phyloP scores from a whole-genome alignment of 1,140 invertebrate species.

The Drosophila ironensis region DNA sequence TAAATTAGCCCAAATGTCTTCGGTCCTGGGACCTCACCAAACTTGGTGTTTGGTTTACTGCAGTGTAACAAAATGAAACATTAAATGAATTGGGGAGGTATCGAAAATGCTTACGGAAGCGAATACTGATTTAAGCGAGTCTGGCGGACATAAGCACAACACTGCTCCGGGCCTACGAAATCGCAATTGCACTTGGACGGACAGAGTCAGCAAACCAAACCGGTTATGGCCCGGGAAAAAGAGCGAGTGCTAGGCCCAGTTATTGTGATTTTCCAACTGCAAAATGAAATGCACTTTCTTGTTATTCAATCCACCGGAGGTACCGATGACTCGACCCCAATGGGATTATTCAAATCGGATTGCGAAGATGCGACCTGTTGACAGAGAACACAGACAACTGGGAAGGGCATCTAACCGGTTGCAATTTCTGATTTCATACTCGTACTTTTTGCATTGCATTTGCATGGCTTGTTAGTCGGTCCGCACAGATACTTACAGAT shows the following conservation, averaged over 20 bases:
- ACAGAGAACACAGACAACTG: no score
- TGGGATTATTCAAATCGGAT: conserved; percentile 10
- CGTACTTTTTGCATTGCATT: conserved; percentile 5
- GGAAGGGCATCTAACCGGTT: conserved; percentile 21
- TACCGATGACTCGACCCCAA: not conserved
- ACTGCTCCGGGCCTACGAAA: not conserved
- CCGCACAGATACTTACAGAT: conserved; percentile 45
- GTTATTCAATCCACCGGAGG: no score
- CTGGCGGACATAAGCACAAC: no score
- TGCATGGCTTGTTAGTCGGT: conserved; percentile 1
- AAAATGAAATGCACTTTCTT: no score
- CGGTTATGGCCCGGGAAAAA: no score
- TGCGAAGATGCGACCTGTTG: conserved; percentile 18
- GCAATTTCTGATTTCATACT: not conserved
- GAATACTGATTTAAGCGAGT: not conserved
- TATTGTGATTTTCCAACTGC: conserved; percentile 1
- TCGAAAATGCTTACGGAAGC: not conserved
- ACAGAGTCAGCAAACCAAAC: conserved; percentile 11
- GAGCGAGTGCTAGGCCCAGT: not conserved
- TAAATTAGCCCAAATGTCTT: not conserved
- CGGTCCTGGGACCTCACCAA: not conserved
- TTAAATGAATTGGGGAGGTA: not conserved
- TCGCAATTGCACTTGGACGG: not conserved
- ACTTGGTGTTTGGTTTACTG: not conserved
- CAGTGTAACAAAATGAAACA: conserved; percentile 11